phyloP scores from a whole-genome alignment of 1,140 invertebrate genomes.

The Penaeus vannamei region DNA sequence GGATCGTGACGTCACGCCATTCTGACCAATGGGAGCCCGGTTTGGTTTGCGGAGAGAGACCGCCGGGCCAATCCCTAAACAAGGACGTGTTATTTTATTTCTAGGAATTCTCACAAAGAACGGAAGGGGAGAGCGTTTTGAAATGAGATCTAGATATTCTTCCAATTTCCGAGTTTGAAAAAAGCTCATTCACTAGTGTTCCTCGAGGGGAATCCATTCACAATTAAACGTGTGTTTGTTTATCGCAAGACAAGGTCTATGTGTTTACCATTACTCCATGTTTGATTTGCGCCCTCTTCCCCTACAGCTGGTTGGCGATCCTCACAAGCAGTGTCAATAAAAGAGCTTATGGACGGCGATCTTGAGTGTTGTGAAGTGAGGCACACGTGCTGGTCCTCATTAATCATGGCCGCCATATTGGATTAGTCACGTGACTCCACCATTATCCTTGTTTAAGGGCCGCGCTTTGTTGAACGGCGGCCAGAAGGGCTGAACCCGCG shows the following conservation, averaged over 20 bases:
- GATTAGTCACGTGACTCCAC: conserved; percentile 62
- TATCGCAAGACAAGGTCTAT: not conserved
- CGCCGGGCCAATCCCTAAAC: not conserved
- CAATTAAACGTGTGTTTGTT: not conserved
- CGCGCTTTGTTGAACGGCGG: conserved; percentile 47
- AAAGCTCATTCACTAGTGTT: no score
- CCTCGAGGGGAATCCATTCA: no score
- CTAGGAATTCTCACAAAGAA: no score
- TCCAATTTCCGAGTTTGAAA: no score
- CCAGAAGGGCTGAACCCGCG: conserved; percentile 21
- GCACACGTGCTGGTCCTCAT: conserved; percentile 47
- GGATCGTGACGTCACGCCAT: conserved; percentile 38
- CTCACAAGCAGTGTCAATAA: conserved; percentile 22
- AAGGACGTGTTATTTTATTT: not conserved
- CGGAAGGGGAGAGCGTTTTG: no score
- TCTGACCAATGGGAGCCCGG: not conserved
- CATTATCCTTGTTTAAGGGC: conserved; percentile 62
- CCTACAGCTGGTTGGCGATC: not conserved
- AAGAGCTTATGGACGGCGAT: conserved; percentile 5
- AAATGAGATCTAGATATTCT: no score
- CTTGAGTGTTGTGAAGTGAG: conserved; percentile 21
- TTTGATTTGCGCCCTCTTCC: no score
- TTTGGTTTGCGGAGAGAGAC: not conserved
- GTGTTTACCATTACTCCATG: conserved; percentile 2
- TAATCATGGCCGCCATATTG: conserved; percentile 63